Conservation (phyloP, 2,888 invertebrate species). For the Venusia cambrica region DNA sequence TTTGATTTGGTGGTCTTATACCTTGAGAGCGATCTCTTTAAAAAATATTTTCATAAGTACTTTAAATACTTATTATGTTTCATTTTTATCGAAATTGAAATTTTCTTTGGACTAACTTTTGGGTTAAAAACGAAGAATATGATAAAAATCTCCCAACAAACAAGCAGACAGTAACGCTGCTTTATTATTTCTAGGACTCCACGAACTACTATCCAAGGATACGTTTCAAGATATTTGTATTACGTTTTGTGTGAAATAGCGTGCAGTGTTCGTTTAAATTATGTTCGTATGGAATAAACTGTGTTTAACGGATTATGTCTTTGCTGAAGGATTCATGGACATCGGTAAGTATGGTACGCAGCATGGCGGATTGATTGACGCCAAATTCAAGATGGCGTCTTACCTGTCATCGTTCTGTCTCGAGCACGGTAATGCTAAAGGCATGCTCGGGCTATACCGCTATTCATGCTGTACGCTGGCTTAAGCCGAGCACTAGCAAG, state of each 20-base stretch:
- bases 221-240: slow-evolving; percentile 24
- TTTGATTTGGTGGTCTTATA: no score
- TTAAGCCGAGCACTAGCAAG: no score
- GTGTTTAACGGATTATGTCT: slow-evolving; percentile 54
- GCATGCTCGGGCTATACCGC: slow-evolving; percentile 28
- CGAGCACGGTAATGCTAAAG: slow-evolving; percentile 30
- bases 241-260: slow-evolving; percentile 15
- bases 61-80: no score
- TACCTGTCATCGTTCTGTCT: slow-evolving; percentile 26
- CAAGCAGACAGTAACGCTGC: no score
- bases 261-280: slow-evolving; percentile 19
- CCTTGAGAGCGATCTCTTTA: no score
- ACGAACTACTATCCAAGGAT: slow-evolving; percentile 20
- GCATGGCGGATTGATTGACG: slow-evolving; percentile 38
- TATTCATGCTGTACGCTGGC: slow-evolving; percentile 7
- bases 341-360: slow-evolving; percentile 58
- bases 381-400: slow-evolving; percentile 28
- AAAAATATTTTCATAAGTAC: no score
- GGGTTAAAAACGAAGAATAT: no score
- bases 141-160: no score
- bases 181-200: slow-evolving; percentile 25
- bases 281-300: slow-evolving; percentile 34
- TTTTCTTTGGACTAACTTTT: no score
- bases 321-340: slow-evolving; percentile 71
- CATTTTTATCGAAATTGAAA: no score